Conservation (phyloP, 2,888 invertebrate genomes). For the Tetanocera ferruginea region DNA sequence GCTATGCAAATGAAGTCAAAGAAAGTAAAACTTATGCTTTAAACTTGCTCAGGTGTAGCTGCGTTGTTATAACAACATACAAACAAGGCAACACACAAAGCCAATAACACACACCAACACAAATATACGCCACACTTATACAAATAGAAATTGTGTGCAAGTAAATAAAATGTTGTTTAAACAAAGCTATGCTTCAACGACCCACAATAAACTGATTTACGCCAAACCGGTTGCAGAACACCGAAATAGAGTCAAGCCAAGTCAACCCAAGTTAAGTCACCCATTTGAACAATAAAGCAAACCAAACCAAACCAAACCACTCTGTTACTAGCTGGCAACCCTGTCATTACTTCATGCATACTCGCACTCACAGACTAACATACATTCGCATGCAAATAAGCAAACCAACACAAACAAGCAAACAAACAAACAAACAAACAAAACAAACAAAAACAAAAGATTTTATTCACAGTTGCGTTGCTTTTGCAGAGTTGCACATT, state of each 20-base stretch:
- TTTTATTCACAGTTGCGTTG: neutral
- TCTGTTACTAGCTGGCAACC: too few species aligned
- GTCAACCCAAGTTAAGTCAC: too few species aligned
- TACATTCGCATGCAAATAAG: neutral
- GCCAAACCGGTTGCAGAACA: too few species aligned
- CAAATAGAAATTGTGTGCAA: neutral
- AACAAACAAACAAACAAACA: neutral
- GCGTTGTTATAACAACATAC: neutral
- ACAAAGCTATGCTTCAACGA: neutral
- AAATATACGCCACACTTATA: neutral
- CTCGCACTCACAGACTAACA: too few species aligned
- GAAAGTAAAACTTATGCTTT: neutral
- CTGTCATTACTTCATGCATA: too few species aligned
- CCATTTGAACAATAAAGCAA: too few species aligned
- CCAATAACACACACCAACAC: neutral
- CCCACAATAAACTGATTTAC: neutral
- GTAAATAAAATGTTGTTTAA: conserved; percentile 15
- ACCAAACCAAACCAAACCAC: too few species aligned
- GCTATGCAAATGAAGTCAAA: neutral
- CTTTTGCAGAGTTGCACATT: neutral
- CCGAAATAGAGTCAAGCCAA: too few species aligned
- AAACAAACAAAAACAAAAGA: neutral
- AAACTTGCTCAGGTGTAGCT: neutral
- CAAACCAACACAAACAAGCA: neutral
- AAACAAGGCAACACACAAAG: neutral